phyloP scores from a whole-genome alignment of 2,888 invertebrate species.

The Platycheirus rosarum region DNA sequence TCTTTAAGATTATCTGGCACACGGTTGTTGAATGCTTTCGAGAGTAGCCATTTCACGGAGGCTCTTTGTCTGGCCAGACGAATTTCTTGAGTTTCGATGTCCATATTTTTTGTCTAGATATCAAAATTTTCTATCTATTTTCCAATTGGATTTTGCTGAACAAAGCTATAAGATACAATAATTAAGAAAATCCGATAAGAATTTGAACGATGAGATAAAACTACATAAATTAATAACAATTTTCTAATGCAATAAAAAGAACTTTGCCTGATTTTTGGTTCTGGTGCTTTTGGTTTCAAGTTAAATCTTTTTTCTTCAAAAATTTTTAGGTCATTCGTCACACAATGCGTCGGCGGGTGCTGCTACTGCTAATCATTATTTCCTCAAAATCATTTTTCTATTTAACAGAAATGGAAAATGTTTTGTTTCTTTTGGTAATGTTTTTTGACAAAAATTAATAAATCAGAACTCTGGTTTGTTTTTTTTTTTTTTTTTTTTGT shows the following conservation, averaged over 20 bases:
- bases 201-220: no score
- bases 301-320: slow-evolving; percentile 27
- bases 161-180: slow-evolving; percentile 33
- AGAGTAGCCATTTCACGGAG: slow-evolving; percentile 97
- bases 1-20: slow-evolving; percentile 96
- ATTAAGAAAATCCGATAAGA: no score
- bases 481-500: slow-evolving; percentile 30
- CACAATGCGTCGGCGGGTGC: slow-evolving; percentile 71
- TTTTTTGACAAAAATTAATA: slow-evolving; percentile 33
- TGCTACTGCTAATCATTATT: slow-evolving; percentile 57
- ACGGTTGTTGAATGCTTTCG: slow-evolving; percentile 97
- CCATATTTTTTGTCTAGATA: slow-evolving; percentile 76
- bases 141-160: slow-evolving; percentile 34
- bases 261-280: slow-evolving; percentile 57
- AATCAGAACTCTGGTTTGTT: slow-evolving; percentile 32
- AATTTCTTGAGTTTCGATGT: slow-evolving; percentile 81
- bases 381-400: slow-evolving; percentile 54
- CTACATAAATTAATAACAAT: no score
- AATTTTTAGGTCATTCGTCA: slow-evolving; percentile 62
- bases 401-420: slow-evolving; percentile 41
- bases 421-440: slow-evolving; percentile 30
- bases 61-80: slow-evolving; percentile 96
- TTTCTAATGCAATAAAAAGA: slow-evolving; percentile 17
- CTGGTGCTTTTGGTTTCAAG: slow-evolving; percentile 37
- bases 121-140: slow-evolving; percentile 38